Percentiles rank a stretch among this genome's conserved stretches.
Conservation (phyloP, 2,888 invertebrate species). For the Drosophila siamana region DNA sequence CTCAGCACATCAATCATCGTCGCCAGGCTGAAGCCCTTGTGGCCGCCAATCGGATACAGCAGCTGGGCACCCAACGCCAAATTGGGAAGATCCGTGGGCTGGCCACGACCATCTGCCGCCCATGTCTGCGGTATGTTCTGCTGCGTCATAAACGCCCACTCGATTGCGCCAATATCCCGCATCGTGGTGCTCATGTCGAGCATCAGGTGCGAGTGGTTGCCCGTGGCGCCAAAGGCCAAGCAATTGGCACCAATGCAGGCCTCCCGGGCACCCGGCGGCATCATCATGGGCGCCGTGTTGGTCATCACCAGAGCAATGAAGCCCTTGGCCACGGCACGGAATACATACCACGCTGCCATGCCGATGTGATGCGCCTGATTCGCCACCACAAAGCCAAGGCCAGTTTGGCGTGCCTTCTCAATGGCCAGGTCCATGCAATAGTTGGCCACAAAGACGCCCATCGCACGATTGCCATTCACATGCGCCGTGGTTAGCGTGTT, state of each 20-base stretch:
- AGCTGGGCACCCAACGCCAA: slow-evolving; percentile 41
- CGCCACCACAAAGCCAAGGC: slow-evolving; percentile 65
- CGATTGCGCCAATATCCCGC: slow-evolving; percentile 53
- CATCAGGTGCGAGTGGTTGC: slow-evolving; percentile 39
- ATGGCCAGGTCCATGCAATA: slow-evolving; percentile 66
- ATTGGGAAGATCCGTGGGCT: slow-evolving; percentile 46
- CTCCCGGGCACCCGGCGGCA: slow-evolving; percentile 34
- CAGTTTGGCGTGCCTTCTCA: slow-evolving; percentile 46
- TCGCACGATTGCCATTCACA: slow-evolving; percentile 54
- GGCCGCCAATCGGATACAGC: slow-evolving; percentile 50
- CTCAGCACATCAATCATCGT: slow-evolving; percentile 57
- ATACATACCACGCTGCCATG: slow-evolving; percentile 62
- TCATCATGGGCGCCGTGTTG: slow-evolving; percentile 49
- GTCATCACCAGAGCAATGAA: slow-evolving; percentile 51
- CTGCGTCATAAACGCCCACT: slow-evolving; percentile 45
- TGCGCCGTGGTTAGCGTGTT: slow-evolving; percentile 51
- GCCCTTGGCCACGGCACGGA: slow-evolving; percentile 54
- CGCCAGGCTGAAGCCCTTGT: slow-evolving; percentile 53
- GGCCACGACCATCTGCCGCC: slow-evolving; percentile 51
- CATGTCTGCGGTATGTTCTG: slow-evolving; percentile 53
- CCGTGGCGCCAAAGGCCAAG: slow-evolving; percentile 59
- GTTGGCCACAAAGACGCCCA: slow-evolving; percentile 64
- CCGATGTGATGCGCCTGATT: slow-evolving; percentile 60
- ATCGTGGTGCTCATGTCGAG: slow-evolving; percentile 53
- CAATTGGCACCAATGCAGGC: slow-evolving; percentile 55